Evolutionary conservation across 2,888 invertebrate species (phyloP).

Genomic region (Lasioglossum oenotherae): DNA sequence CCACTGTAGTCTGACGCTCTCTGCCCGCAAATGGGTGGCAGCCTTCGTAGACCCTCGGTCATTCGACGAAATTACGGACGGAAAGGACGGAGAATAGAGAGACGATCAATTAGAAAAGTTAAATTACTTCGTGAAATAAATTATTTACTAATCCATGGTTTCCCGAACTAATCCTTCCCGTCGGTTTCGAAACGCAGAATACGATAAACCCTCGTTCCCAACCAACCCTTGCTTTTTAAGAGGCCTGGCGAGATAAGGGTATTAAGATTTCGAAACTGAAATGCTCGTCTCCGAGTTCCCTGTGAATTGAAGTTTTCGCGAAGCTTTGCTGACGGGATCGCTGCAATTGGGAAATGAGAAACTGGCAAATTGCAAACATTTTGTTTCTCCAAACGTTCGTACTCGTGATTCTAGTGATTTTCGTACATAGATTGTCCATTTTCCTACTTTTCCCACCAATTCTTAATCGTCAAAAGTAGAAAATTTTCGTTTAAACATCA

Average conservation of each 20-base stretch:
- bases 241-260: background rate
- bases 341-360: background rate
- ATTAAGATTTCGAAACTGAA: conserved; percentile 13
- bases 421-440: background rate
- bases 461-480: background rate
- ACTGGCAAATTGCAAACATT: background rate
- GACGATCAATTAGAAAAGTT: conserved; percentile 81
- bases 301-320: background rate
- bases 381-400: background rate
- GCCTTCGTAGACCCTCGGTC: conserved; percentile 22
- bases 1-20: conserved; percentile 20
- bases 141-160: conserved; percentile 74
- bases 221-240: conserved; percentile 7
- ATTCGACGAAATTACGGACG: conserved; percentile 44
- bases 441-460: background rate
- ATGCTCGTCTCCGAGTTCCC: background rate
- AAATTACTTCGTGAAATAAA: conserved; percentile 80
- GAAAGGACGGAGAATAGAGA: conserved; percentile 26
- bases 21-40: background rate
- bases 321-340: background rate
- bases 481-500: background rate
- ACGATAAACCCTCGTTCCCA: background rate
- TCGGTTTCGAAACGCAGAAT: conserved; percentile 10
- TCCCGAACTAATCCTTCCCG: conserved; percentile 28
- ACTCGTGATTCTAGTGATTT: too few relatives aligned